These are phyloP conservation scores for Cryptoleucopteryx plumbea DNA, from an alignment of 2,113 vertebrate genomes.

Conservation along the genomic window DNA sequence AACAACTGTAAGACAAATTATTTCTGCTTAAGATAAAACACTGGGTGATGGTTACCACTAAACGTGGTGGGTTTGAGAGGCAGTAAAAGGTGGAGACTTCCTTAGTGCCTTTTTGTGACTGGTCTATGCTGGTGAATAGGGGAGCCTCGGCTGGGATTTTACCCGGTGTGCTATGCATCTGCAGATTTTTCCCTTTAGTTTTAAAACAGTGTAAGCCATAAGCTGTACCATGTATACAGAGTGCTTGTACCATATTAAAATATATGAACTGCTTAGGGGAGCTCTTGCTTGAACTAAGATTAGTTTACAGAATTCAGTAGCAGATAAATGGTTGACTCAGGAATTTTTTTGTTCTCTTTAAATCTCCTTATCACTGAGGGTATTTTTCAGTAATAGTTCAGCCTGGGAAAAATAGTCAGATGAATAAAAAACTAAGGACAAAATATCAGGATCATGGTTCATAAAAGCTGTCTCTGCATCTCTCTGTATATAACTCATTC, in stretches of 20 bases:
- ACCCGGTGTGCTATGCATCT: neutral
- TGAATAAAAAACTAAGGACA: slow-evolving; percentile 41
- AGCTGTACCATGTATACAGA: slow-evolving; percentile 4
- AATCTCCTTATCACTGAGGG: slow-evolving; percentile 60
- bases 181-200: neutral
- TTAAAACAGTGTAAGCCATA: neutral
- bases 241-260: slow-evolving; percentile 56
- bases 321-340: slow-evolving; percentile 61
- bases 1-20: neutral
- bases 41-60: neutral
- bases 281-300: slow-evolving; percentile 61
- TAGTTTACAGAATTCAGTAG: slow-evolving; percentile 61
- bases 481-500: slow-evolving; percentile 39
- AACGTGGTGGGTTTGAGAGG: neutral
- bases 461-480: slow-evolving; percentile 31
- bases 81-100: neutral
- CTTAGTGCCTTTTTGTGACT: neutral
- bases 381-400: slow-evolving; percentile 60
- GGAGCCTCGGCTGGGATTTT: neutral
- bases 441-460: slow-evolving; percentile 7
- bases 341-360: slow-evolving; percentile 53
- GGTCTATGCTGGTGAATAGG: neutral
- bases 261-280: slow-evolving; percentile 62
- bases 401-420: slow-evolving; percentile 36
- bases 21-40: neutral